Percentiles rank a stretch among this genome's conserved stretches.
phyloP scores from a whole-genome alignment of 2,797 vertebrate genomes.

The Sardinella longiceps region DNA sequence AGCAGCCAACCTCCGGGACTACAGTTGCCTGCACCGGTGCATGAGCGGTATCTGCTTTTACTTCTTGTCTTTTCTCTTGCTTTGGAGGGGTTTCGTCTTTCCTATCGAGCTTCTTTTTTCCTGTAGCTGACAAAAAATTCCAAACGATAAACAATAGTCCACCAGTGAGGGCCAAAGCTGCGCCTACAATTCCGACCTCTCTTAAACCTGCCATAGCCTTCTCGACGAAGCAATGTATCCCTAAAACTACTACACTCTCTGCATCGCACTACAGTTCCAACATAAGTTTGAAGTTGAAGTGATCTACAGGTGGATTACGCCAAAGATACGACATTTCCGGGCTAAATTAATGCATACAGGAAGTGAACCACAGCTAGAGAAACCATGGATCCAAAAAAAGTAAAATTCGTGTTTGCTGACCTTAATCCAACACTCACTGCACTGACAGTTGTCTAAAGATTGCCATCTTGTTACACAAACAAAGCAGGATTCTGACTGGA shows the following conservation, averaged over 20 bases:
- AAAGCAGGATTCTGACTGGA: background rate
- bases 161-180: slow-evolving; percentile 64
- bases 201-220: slow-evolving; percentile 64
- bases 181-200: slow-evolving; percentile 62
- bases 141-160: slow-evolving; percentile 70
- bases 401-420: background rate
- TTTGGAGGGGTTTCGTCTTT: background rate
- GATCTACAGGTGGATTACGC: slow-evolving; percentile 74
- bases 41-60: background rate
- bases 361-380: background rate
- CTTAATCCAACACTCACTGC: background rate
- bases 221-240: background rate
- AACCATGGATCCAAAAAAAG: background rate
- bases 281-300: slow-evolving; percentile 5
- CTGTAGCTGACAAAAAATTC: slow-evolving; percentile 53
- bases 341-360: background rate
- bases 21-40: slow-evolving; percentile 4
- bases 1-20: slow-evolving; percentile 44
- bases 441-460: background rate
- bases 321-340: slow-evolving; percentile 58
- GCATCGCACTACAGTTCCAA: background rate
- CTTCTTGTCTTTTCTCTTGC: slow-evolving; percentile 1
- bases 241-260: background rate
- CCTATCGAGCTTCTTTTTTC: background rate
- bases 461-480: background rate